Evolutionary conservation across 2,113 vertebrate species (phyloP).

Genomic region (Pachyramphus minor): DNA sequence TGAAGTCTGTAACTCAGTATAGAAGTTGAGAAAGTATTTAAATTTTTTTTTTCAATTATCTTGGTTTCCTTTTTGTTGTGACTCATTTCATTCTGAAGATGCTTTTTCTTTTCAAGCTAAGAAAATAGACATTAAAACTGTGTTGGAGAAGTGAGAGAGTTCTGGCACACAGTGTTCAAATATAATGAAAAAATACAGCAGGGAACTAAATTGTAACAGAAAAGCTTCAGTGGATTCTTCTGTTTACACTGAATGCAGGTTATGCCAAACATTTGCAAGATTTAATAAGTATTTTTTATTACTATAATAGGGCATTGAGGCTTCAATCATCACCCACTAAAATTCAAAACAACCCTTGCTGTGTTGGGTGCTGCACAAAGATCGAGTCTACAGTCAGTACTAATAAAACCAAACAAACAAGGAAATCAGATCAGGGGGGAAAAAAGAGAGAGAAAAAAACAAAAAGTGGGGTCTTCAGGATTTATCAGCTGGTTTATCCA

Average conservation of each 20-base stretch:
- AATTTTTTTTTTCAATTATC: not conserved
- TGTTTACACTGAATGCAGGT: not conserved
- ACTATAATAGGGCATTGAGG: not conserved
- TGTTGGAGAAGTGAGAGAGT: not conserved
- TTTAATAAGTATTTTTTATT: not conserved
- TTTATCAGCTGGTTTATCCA: not conserved
- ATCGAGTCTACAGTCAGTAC: not conserved
- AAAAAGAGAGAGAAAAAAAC: not conserved
- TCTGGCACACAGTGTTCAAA: not conserved
- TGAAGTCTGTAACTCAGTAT: not conserved
- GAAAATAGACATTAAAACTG: not conserved
- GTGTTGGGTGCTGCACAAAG: not conserved
- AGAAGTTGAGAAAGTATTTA: not conserved
- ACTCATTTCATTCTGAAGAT: not conserved
- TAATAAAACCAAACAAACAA: not conserved
- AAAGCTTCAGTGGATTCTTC: not conserved
- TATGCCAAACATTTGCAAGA: not conserved
- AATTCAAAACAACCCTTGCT: not conserved
- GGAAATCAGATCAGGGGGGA: accelerated
- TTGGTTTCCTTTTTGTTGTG: not conserved
- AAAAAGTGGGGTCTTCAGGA: not conserved
- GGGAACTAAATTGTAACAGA: not conserved
- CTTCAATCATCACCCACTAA: not conserved
- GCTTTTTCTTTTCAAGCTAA: not conserved
- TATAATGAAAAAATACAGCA: not conserved